These are phyloP conservation scores for Plotosus lineatus DNA, from an alignment of 2,113 vertebrate genomes.

Conservation along the genomic window DNA sequence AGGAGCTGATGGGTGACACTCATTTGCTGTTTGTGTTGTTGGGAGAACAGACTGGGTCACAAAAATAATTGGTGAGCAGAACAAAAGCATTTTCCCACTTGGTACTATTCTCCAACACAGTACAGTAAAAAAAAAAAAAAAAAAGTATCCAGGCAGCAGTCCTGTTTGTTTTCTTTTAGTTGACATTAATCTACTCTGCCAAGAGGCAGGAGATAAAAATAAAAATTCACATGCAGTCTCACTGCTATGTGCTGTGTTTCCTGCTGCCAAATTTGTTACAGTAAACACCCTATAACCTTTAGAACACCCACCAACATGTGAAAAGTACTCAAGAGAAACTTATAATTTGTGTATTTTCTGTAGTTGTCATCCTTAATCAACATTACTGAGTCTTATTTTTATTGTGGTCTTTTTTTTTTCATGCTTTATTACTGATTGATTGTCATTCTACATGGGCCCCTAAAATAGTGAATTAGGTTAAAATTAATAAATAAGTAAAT, in stretches of 20 bases:
- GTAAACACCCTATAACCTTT: neutral
- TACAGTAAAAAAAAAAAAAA: too few species aligned
- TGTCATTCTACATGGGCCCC: neutral
- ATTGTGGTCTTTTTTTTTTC: neutral
- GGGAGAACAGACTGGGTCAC: neutral
- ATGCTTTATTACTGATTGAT: too few species aligned
- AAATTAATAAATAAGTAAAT: neutral
- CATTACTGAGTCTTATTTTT: neutral
- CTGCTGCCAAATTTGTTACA: neutral
- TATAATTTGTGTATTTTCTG: neutral
- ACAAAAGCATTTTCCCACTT: neutral
- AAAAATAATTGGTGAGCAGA: neutral
- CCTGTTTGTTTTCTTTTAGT: constrained; percentile 3
- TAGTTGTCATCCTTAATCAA: neutral
- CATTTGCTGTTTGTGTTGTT: neutral
- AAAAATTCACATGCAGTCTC: neutral
- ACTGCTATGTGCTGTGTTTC: neutral
- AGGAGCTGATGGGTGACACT: neutral
- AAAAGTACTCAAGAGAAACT: neutral
- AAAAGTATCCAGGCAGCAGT: neutral
- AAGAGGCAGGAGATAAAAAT: neutral
- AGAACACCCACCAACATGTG: neutral
- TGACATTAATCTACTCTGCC: neutral
- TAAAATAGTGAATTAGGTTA: neutral
- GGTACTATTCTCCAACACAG: neutral